A percentile compares a stretch with the other conserved stretches of the same genome.
Evolutionary conservation across 1,140 invertebrate species (phyloP).

Genomic region (Zaprionus ghesquierei): DNA sequence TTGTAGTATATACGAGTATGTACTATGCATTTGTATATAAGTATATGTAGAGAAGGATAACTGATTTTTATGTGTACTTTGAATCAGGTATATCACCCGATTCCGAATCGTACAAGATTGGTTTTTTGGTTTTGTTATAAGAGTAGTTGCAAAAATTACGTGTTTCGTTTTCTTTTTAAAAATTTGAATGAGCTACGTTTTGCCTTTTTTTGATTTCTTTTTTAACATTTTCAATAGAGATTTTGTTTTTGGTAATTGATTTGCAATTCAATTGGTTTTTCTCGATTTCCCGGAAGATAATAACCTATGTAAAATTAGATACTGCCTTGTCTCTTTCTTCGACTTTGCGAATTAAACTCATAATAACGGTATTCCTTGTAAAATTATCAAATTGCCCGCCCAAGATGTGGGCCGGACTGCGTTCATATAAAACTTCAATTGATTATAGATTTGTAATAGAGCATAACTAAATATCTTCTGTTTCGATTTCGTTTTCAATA

Average conservation of each 20-base stretch:
- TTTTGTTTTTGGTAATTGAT: conserved; percentile 51
- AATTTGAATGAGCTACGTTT: conserved; percentile 73
- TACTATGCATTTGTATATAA: conserved; percentile 55
- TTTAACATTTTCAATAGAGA: conserved; percentile 53
- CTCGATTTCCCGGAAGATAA: conserved; percentile 5
- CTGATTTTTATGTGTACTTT: conserved; percentile 50
- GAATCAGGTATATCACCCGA: not conserved
- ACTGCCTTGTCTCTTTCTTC: conserved; percentile 20
- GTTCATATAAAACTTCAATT: conserved; percentile 67
- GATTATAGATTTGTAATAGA: conserved; percentile 73
- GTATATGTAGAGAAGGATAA: conserved; percentile 72
- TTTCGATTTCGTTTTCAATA: conserved; percentile 9
- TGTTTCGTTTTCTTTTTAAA: conserved; percentile 59
- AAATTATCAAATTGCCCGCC: conserved; percentile 64
- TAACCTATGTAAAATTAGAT: conserved; percentile 15
- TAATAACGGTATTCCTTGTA: conserved; percentile 28
- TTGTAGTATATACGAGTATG: conserved; percentile 45
- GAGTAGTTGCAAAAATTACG: conserved; percentile 65
- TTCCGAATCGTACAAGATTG: conserved; percentile 63
- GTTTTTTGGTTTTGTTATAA: conserved; percentile 30
- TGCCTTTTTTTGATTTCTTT: conserved; percentile 54
- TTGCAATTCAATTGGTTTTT: not conserved
- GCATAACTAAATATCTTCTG: conserved; percentile 74
- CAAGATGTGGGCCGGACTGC: conserved; percentile 44
- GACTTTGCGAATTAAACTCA: conserved; percentile 7